phyloP scores from a whole-genome alignment of 2,888 invertebrate species.

The Phragmatobia fuliginosa region DNA sequence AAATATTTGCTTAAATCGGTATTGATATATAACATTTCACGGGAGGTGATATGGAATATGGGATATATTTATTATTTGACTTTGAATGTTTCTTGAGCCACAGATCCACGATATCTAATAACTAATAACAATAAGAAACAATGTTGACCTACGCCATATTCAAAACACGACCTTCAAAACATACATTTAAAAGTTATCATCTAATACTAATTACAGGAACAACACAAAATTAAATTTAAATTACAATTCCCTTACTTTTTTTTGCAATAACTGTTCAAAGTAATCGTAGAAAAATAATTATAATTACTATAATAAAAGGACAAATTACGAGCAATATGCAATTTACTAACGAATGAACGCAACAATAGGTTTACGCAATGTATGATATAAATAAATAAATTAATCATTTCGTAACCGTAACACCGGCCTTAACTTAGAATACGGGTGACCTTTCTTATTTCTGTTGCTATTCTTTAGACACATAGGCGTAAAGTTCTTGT shows the following conservation, averaged over 20 bases:
- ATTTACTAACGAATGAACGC: slow-evolving; percentile 25
- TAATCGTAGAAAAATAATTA: slow-evolving; percentile 14
- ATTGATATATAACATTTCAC: too few relatives aligned
- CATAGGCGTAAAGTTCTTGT: slow-evolving; percentile 15
- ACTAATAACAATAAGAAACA: too few relatives aligned
- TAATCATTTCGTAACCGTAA: slow-evolving; percentile 30
- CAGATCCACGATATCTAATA: neutral
- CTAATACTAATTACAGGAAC: neutral
- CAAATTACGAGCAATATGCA: slow-evolving; percentile 16
- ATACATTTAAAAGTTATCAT: neutral
- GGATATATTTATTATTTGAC: too few relatives aligned
- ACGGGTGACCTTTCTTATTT: slow-evolving; percentile 20
- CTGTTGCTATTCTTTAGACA: slow-evolving; percentile 10
- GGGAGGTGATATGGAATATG: too few relatives aligned
- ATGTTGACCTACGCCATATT: neutral
- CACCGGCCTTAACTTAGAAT: slow-evolving; percentile 11
- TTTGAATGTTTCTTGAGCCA: too few relatives aligned
- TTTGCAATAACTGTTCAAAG: slow-evolving; percentile 13
- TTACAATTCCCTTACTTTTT: slow-evolving; percentile 2
- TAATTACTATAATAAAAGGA: too few relatives aligned
- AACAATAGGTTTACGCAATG: slow-evolving; percentile 40
- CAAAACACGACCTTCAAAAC: neutral
- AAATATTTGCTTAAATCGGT: too few relatives aligned
- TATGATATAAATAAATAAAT: slow-evolving; percentile 31
- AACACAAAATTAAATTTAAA: neutral